Evolutionary conservation across 1,140 invertebrate species (phyloP), one percentile per base, ranked within the genome.

Genomic region (Papilio glaucus): DNA sequence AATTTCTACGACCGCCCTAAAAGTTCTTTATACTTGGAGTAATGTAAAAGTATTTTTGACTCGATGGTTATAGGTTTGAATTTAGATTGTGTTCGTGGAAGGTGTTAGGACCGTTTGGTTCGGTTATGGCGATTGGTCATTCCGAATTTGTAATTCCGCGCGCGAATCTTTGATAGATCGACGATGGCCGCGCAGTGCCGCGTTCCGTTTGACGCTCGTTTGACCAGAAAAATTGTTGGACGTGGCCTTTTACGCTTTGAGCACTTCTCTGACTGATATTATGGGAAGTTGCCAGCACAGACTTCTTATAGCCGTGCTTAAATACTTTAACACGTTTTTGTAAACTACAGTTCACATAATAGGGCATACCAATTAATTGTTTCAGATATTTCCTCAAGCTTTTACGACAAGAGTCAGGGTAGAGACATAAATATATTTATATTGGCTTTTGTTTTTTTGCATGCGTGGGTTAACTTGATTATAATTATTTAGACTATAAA

Each of bases 121-220:
- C 80, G 85, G 61, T 78, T 53, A 45, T 69, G 62, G 76, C 81
- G 82, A 92, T 88, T 92, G 90, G 90, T 85, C 83, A 88, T 90
- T 90, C 90, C 77, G 76, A 82, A 84, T 85, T 85, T 85, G 77
- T 73, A 82, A 92, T 92, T 92, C 88, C 76, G 81, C 78, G 77
- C 87, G 88, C 88, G 87, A 86, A 76, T 74, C 70, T 79, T 81
- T 92, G 88, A 92, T 91, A 89, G 87, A 92, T 91, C 83, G 86
- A 83, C 84, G 83, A 87, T 87, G 87, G 84, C 80, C 72, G 77
- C 73, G 71, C 62, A 37, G 63, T 26, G 75, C 73, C 76, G 80
- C 77, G 67, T 80, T 79, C 78, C 76, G 78, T 78, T 78, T 77
- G 73, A 33, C 71, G 80, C 82, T 77, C 79, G 84, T 87, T 89